A percentile compares a stretch with the other conserved stretches of the same genome.
These are phyloP conservation scores for Sympetrum striolatum DNA, from an alignment of 2,888 invertebrate species.

Conservation along the genomic window DNA sequence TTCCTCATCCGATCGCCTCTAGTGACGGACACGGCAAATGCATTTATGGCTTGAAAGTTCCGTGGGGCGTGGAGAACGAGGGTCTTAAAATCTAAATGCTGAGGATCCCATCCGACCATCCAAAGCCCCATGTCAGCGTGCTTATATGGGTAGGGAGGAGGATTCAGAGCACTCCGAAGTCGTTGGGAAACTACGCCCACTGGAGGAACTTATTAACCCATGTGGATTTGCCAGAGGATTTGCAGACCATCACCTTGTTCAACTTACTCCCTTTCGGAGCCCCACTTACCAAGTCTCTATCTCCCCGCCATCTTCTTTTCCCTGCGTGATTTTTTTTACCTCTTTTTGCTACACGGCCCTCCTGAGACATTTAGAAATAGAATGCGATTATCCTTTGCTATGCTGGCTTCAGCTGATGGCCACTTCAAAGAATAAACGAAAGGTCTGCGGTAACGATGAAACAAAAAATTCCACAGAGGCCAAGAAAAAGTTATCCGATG, in stretches of 20 bases:
- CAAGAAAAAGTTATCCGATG: too few relatives aligned
- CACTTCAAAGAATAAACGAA: too few relatives aligned
- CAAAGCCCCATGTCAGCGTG: slow-evolving; percentile 1
- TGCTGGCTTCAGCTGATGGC: too few relatives aligned
- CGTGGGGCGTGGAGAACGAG: neutral
- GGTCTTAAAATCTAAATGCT: slow-evolving; percentile 11
- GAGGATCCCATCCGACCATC: neutral
- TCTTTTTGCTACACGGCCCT: too few relatives aligned
- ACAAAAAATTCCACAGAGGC: too few relatives aligned
- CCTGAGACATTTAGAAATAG: too few relatives aligned
- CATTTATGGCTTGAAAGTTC: slow-evolving; percentile 27
- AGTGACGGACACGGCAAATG: slow-evolving; percentile 12
- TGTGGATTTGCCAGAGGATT: neutral
- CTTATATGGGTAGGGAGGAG: neutral
- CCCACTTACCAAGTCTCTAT: neutral
- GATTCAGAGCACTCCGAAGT: slow-evolving; percentile 1
- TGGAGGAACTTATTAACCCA: slow-evolving; percentile 7
- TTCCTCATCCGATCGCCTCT: neutral
- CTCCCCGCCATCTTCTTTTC: neutral
- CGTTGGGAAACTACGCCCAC: neutral
- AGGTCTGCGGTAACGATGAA: too few relatives aligned
- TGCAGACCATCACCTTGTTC: slow-evolving; percentile 1
- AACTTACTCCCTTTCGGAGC: neutral
- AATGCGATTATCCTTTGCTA: too few relatives aligned
- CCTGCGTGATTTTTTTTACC: too few relatives aligned